Evolutionary conservation across 2,888 invertebrate genomes (phyloP).

Genomic region (Drosophila sordidula): DNA sequence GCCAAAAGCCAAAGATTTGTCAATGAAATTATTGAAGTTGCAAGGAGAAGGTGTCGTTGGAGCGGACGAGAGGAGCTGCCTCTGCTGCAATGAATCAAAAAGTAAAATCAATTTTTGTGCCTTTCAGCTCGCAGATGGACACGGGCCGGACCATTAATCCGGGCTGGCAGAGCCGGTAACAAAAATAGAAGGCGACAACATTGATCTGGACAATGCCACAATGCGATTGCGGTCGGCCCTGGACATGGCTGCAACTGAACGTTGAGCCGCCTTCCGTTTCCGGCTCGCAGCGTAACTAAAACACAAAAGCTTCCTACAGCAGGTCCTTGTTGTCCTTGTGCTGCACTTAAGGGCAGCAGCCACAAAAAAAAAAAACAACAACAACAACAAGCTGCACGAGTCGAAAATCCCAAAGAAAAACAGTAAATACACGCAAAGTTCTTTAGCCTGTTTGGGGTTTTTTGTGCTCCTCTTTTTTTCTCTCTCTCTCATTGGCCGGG

Average conservation of each 20-base stretch:
- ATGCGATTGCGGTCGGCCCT: constrained; percentile 77
- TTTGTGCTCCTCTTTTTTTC: constrained; percentile 14
- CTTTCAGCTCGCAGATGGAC: constrained; percentile 29
- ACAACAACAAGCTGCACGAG: constrained; percentile 19
- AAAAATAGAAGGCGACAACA: constrained; percentile 78
- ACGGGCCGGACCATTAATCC: constrained; percentile 65
- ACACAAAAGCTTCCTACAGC: constrained; percentile 67
- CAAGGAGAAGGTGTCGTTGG: constrained; percentile 3
- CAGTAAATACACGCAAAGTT: constrained; percentile 59
- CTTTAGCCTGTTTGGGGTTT: constrained; percentile 23
- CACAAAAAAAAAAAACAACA: constrained; percentile 27
- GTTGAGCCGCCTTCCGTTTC: constrained; percentile 56
- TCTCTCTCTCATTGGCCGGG: constrained; percentile 1
- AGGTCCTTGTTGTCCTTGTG: constrained; percentile 43
- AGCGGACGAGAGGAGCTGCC: background rate
- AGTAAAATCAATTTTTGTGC: constrained; percentile 54
- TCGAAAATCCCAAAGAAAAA: constrained; percentile 74
- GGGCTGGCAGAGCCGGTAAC: constrained; percentile 44
- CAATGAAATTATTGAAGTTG: constrained; percentile 64
- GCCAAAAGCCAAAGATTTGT: constrained; percentile 66
- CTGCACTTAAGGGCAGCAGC: constrained; percentile 66
- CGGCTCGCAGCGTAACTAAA: constrained; percentile 73
- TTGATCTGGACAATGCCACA: constrained; percentile 79
- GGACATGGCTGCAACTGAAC: constrained; percentile 11
- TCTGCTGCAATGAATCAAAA: constrained; percentile 45